Evolutionary conservation across 2,797 vertebrate genomes (phyloP), one percentile per base, ranked within the genome.

Genomic region (Graptemys geographica): DNA sequence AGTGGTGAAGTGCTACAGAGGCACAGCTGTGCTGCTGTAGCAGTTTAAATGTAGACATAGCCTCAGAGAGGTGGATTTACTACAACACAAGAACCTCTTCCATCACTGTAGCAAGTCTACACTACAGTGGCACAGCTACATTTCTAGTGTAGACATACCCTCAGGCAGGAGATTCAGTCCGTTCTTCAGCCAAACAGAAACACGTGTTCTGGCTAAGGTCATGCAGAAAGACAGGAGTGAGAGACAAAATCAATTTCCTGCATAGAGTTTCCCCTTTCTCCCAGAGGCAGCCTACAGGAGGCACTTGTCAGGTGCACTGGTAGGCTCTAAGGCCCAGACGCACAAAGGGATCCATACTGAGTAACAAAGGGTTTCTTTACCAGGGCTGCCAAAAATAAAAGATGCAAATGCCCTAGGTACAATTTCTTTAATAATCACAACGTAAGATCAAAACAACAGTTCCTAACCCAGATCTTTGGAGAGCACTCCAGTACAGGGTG

Each of bases 391-490:
- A 72, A 72, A 65, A 72, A 72, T 41, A 41, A 21, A 72, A 37
- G 19, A 37, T 72, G n/a, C 33, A 37, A 41, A 37, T 37, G n/a
- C 65, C 19, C n/a, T 41, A 11, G 65, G n/a, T 41, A 41, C 65
- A 72, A 41, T 72, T 72, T 72, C 18, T 23, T n/a, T 41, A 23
- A 72, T n/a, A 72, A 37, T 21, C 33, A 21, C n/a, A 72, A 41
- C 65, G 23, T 23, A 72, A 18, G 90, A 55, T 89, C 89, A 95
- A 93, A 93, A 62, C 65, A 90, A 16, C 18, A 76, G 16, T 84
- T n/a, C 31, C 21, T 76, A 86, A 21, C 25, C 52, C 44, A 91
- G 21, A 15, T 90, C 65, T 23, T 72, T 6, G 37, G 65, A 23
- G 19, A 72, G 65, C n/a, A 72, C n/a, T 41, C n/a, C 65, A 72